Evolutionary conservation across 2,888 invertebrate species (phyloP), one percentile per base, ranked within the genome.

Genomic region (Schrankia costaestrigalis): DNA sequence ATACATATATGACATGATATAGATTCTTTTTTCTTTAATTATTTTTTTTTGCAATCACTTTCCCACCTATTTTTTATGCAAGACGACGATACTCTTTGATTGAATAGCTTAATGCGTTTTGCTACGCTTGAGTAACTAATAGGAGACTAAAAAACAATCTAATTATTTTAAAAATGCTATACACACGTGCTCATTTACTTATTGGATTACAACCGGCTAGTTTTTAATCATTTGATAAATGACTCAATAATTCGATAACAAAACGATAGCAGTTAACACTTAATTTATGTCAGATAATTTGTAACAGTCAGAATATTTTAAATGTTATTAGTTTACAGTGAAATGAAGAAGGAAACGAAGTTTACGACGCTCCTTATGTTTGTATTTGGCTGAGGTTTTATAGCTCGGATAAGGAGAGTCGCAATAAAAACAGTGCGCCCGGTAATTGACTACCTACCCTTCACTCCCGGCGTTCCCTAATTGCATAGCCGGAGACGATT

Each of bases 391-490:
- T 48, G 63, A 65, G 63, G 57, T 67, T 67, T 69, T 60, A 65
- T 66, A 63, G 64, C 63, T 62, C 65, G 55, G 64, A 61, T 67
- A 71, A 77, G 67, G 66, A n/a, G n/a, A 60, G 62, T 69, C 57
- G 70, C 75, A 80, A 81, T 81, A 80, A 83, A 79, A 80, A 74
- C 78, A 78, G 56, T 63, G 65, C 63, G 58, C 53, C 58, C 58
- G 63, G 77, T 82, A 80, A 79, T 80, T 75, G 78, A 74, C 71
- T 70, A 71, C n/a, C n/a, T n/a, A n/a, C 76, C 78, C 78, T 75
- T 57, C 64, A 60, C 71, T 78, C 80, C 77, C 74, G 71, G 71
- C 74, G 71, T 72, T 78, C 77, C 84, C 78, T 84, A 82, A 84
- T 83, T 81, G 80, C 76, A 63, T 52, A 62, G 62, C 51, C 63